Base-by-base conservation (phyloP, 2,113 vertebrate species). In the Cololabis saira region DNA sequence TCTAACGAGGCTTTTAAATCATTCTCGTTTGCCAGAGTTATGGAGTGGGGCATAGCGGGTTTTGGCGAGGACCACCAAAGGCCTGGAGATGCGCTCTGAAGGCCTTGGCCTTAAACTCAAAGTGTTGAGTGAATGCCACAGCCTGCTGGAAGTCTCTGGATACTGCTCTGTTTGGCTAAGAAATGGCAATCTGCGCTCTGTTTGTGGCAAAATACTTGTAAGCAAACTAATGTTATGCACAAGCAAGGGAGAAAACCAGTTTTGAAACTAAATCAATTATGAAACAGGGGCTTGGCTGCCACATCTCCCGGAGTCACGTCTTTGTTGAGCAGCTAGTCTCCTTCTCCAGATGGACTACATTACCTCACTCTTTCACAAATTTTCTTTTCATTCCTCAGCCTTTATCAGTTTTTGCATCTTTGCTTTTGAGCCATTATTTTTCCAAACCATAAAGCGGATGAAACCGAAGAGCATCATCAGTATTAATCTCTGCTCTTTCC, bases 321-420 rank as follows among this genome's bases (percentile, higher is more conserved):
- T 92, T 68, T 78, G 81, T 84, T 56, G 61, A 80, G 71, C 71
- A 70, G 67, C 65, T 65, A 52, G 66, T 81, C 74, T 56, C 70
- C 76, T 33, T 70, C 62, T 69, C 87, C 78, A 86, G 49, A 87
- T 88, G 85, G 86, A 83, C 80, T 53, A 70, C 71, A 90, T 90
- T 91, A 86, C 68, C 76, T 81, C 49, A 49, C 66, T 70, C 76
- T 79, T 71, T 85, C 85, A 64, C 74, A 70, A 69, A 61, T 74
- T 78, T 84, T 82, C 56, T 78, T 86, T 83, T 86, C 59, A 45
- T 79, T 85, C 73, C 72, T 54, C 63, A 76, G 70, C 61, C 76
- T 90, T 89, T 89, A 84, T 88, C 76, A 74, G 1, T 11, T 86
- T 84, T 61, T 74, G 68, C 52, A 82, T 81, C 89, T 87, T 86